Percentiles rank a stretch among this genome's conserved stretches.
These are phyloP conservation scores for Actinernus sp. DNA, from an alignment of 92 coral and sea anemone species.

Conservation along the genomic window DNA sequence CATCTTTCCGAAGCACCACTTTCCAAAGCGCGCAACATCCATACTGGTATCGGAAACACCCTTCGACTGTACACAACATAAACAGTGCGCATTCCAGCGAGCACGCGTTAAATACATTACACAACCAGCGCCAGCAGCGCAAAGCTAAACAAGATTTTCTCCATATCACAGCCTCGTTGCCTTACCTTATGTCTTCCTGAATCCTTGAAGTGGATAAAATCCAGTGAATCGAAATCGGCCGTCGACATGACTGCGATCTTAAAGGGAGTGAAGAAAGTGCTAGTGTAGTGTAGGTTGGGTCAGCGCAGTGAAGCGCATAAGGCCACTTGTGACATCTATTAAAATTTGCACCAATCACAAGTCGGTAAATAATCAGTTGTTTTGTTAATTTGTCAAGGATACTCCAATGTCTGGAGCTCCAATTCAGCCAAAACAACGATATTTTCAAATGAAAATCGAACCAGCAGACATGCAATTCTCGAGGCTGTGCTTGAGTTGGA, in stretches of 20 bases:
- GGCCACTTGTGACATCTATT: not conserved
- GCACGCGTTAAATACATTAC: conserved; percentile 13
- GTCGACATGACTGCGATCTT: conserved; percentile 43
- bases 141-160: no score
- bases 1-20: conserved; percentile 6
- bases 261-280: no score
- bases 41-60: conserved; percentile 29
- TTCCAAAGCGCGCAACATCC: conserved; percentile 27
- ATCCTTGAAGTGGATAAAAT: conserved; percentile 43
- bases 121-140: conserved; percentile 27
- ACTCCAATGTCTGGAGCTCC: conserved; percentile 20
- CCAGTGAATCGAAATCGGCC: conserved; percentile 67
- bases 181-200: conserved; percentile 64
- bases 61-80: conserved; percentile 21
- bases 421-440: conserved; percentile 7
- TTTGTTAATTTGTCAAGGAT: conserved; percentile 62
- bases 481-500: no score
- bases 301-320: no score
- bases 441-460: conserved; percentile 6
- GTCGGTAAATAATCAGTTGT: conserved; percentile 55
- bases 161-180: not conserved
- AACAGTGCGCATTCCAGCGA: conserved; percentile 30
- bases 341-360: conserved; percentile 42
- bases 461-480: no score
- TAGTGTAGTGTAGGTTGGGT: no score